Conservation (phyloP, 2,113 vertebrate genomes). For the Corydoras maculifer region DNA sequence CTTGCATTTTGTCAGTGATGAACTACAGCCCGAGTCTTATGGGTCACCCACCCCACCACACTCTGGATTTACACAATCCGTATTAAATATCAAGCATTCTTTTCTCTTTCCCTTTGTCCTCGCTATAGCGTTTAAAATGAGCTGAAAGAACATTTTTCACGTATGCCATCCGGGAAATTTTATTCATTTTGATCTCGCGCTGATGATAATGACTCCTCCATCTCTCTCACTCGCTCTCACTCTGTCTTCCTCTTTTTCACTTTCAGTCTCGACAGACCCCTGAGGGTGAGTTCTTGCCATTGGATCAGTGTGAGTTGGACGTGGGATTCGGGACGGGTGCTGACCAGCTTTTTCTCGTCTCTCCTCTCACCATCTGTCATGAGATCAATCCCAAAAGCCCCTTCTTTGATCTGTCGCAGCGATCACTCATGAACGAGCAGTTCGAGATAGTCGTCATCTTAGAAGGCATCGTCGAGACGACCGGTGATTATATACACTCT, state of each 20-base stretch:
- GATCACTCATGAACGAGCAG: constrained; percentile 76
- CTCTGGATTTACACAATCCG: too few relatives aligned
- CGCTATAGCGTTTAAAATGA: too few relatives aligned
- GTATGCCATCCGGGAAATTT: too few relatives aligned
- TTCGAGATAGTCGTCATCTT: constrained; percentile 88
- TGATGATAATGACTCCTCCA: neutral
- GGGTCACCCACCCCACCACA: too few relatives aligned
- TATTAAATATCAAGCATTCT: too few relatives aligned
- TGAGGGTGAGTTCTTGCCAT: constrained; percentile 82
- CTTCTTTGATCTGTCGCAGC: constrained; percentile 79
- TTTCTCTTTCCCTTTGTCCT: too few relatives aligned
- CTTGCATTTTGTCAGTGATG: too few relatives aligned
- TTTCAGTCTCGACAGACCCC: constrained; percentile 83
- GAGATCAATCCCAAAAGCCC: constrained; percentile 84
- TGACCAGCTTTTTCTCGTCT: constrained; percentile 85
- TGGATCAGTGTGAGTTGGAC: constrained; percentile 84
- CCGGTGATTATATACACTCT: constrained; percentile 58
- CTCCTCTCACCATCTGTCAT: constrained; percentile 84
- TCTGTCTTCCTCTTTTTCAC: neutral
- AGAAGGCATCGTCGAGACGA: constrained; percentile 86
- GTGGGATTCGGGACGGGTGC: constrained; percentile 85
- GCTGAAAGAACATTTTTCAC: too few relatives aligned
- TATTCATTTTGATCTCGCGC: too few relatives aligned
- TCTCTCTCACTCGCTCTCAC: neutral
- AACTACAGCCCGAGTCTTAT: too few relatives aligned